A percentile compares a stretch with the other conserved stretches of the same genome.
Conservation (phyloP, 2,113 vertebrate species). For the Damaliscus lunatus region DNA sequence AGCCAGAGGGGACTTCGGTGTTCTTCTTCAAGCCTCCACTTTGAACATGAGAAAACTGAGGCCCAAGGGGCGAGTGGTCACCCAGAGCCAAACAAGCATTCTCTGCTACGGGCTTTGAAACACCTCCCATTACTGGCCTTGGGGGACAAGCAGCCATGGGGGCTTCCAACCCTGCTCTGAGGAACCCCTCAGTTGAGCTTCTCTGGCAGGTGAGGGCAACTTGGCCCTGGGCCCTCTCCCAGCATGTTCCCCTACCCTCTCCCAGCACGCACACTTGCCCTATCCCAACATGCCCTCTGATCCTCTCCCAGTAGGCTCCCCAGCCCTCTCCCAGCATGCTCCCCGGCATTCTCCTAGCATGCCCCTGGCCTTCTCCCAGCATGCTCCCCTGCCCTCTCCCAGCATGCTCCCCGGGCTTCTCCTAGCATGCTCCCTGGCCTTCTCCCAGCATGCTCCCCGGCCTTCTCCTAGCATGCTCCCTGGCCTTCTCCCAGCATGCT, state of each 20-base stretch:
- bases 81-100: neutral
- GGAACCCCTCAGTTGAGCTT: neutral
- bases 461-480: neutral
- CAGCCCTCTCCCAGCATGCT: neutral
- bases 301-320: neutral
- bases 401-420: neutral
- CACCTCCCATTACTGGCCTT: neutral
- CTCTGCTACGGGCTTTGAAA: neutral
- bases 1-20: neutral
- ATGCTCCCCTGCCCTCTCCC: neutral
- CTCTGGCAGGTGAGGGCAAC: neutral
- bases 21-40: neutral
- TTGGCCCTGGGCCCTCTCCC: neutral
- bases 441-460: neutral
- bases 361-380: neutral
- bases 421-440: neutral
- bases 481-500: fast-evolving
- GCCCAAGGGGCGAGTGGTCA: neutral
- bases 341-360: neutral
- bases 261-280: neutral
- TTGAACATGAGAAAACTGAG: neutral
- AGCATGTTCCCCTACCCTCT: neutral
- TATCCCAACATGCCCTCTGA: neutral
- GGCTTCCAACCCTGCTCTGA: neutral
- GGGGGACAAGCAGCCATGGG: neutral